Evolutionary conservation across 1,140 invertebrate genomes (phyloP), one percentile per base, ranked within the genome.

Genomic region (Helicorthomorpha holstii): DNA sequence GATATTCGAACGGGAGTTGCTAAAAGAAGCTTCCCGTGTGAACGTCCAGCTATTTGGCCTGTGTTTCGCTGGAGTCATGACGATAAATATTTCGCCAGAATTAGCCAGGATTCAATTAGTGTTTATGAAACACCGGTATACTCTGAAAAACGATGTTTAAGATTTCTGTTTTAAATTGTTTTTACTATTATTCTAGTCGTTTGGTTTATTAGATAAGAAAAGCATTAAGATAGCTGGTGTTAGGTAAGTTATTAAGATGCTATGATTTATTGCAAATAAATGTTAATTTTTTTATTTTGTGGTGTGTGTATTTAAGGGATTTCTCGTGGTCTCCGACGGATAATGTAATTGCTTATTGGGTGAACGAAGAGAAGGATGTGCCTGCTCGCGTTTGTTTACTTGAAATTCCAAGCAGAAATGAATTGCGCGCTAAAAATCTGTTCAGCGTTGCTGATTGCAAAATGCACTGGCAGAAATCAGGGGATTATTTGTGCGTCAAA

Each of bases 391-490:
- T 76, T 3, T 67, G 65, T 14, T 59, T 76, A 2, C 61, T 72
- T 47, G 67, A 69, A 49, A 68, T 65, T 66, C 76, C 72, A 45
- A 78, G 75, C 48, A 82, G 88, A 42, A 81, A 78, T 55, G 93
- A 97, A 73, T 80, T 85, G n/a, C 79, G 94, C 61, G 86, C 90
- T 48, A 95, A 96, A 62, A 97, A 97, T 68, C 72, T 98, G 26
- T 98, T 98, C 73, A 96, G 89, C 59, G 95, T 98, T 0, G 88
- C 92, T 10, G 92, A 97, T 60, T 97, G 93, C 69, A 94, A 94
- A 62, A 91, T 99, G 63, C 91, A 93, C 66, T 99, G 96, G 96
- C 95, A 98, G 69, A 97, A 96, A 66, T 88, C 81, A 51, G 96
- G 95, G 4, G 91, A 97, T 64, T 96, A 93, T 66, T 72, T 98